Evolutionary conservation across 2,797 vertebrate species (phyloP), one percentile per base, ranked within the genome.

Genomic region (Furcifer pardalis): DNA sequence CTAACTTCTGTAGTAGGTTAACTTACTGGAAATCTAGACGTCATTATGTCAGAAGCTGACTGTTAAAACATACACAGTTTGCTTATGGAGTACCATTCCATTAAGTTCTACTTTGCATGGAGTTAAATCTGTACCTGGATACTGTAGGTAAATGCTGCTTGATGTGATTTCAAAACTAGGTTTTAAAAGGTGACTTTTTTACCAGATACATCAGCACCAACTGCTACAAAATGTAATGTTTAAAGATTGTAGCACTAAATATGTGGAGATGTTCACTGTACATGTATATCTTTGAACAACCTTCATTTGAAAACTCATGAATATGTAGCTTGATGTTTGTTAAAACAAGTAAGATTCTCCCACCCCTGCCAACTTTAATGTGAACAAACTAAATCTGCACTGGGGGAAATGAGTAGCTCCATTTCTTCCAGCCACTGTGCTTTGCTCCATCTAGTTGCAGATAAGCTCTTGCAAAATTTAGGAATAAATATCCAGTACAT

Each of bases 401-500:
- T 89, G 90, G 83, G 90, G 93, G 89, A 91, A 89, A 91, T 79
- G 82, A 62, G 80, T 75, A 90, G 92, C 81, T 86, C 90, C 85
- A 84, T 86, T 91, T 90, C 87, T 92, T 49, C 86, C 74, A 3
- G 91, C 89, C 84, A 78, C 91, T 90, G 86, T 92, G 65, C 77
- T 92, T 88, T 80, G 83, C 84, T 90, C 88, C 71, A 73, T 72
- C 88, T 89, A 62, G 89, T 84, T 93, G 93, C 88, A 91, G 88
- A 92, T 92, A 95, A 94, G 94, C 92, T 95, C 93, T 95, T 94
- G 92, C 94, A 95, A 92, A 96, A 93, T 92, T 15, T 85, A 95
- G 94, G 95, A 96, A 96, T 96, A 96, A 96, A 96, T 94, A 90
- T 95, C 94, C 93, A 94, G 91, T 95, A 94, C 94, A 95, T 95